Evolutionary conservation across 2,113 vertebrate species (phyloP).

Genomic region (Nibea albiflora): DNA sequence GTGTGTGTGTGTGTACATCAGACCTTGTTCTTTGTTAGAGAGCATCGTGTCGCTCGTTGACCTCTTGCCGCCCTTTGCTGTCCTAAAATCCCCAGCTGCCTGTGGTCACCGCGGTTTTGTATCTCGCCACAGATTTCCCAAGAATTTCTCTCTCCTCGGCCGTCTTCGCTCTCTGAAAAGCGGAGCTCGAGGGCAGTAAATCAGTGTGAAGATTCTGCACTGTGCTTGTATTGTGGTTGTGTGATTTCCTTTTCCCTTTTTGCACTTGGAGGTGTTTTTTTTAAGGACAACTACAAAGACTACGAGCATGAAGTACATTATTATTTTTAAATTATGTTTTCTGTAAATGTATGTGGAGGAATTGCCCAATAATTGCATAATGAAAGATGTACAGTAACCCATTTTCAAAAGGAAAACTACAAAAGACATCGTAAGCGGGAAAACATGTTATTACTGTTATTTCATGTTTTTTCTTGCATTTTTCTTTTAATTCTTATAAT

Average conservation of each 20-base stretch:
- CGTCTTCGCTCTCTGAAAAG: neutral
- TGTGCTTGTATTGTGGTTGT: neutral
- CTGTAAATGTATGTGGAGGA: neutral
- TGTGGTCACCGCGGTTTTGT: slow-evolving; percentile 50
- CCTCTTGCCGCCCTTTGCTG: slow-evolving; percentile 42
- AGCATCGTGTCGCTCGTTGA: slow-evolving; percentile 54
- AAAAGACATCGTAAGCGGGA: neutral
- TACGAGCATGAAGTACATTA: neutral
- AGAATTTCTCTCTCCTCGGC: slow-evolving; percentile 13
- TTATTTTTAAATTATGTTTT: neutral
- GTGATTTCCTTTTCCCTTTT: neutral
- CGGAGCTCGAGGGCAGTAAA: slow-evolving; percentile 1
- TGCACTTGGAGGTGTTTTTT: neutral
- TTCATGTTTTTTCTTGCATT: neutral
- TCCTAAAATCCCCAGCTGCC: slow-evolving; percentile 53
- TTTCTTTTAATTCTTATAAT: neutral
- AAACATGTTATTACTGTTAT: neutral
- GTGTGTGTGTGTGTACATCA: slow-evolving; percentile 17
- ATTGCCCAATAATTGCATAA: neutral
- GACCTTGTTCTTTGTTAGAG: slow-evolving; percentile 65
- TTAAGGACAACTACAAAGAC: neutral
- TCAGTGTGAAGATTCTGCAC: neutral
- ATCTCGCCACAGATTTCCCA: slow-evolving; percentile 15
- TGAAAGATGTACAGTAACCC: neutral
- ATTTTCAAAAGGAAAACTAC: neutral